phyloP scores from a whole-genome alignment of 2,888 invertebrate genomes.

The Augochlorella aurata region DNA sequence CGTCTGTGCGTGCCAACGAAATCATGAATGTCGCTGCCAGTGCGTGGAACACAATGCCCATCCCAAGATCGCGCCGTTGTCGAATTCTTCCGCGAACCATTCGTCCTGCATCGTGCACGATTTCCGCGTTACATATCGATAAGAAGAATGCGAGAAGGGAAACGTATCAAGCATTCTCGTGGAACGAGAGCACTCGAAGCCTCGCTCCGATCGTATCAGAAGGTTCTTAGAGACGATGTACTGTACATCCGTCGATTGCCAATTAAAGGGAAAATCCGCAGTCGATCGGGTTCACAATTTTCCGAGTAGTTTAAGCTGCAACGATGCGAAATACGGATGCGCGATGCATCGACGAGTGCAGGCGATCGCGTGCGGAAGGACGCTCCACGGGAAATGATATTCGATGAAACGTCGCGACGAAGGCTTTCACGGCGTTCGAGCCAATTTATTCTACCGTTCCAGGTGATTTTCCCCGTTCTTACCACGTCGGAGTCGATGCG shows the following conservation, averaged over 20 bases:
- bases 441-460: not conserved
- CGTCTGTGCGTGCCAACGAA: conserved; percentile 69
- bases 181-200: not conserved
- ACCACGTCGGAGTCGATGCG: not conserved
- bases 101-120: conserved; percentile 1
- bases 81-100: conserved; percentile 24
- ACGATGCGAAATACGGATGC: not conserved
- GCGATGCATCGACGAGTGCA: not conserved
- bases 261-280: not conserved
- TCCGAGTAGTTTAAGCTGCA: conserved; percentile 33
- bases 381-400: not conserved
- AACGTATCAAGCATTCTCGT: not conserved
- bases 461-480: not conserved
- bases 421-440: not conserved
- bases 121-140: conserved; percentile 23
- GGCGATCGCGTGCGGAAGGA: not conserved
- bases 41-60: conserved; percentile 19
- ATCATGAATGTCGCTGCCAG: conserved; percentile 54
- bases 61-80: conserved; percentile 9
- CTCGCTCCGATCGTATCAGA: not conserved
- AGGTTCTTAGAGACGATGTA: conserved; percentile 27
- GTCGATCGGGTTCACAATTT: conserved; percentile 40
- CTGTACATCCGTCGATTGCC: not conserved
- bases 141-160: not conserved
- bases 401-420: conserved; percentile 3